These are phyloP conservation scores for Bothrops jararaca DNA, from an alignment of 2,113 vertebrate species.

Conservation along the genomic window DNA sequence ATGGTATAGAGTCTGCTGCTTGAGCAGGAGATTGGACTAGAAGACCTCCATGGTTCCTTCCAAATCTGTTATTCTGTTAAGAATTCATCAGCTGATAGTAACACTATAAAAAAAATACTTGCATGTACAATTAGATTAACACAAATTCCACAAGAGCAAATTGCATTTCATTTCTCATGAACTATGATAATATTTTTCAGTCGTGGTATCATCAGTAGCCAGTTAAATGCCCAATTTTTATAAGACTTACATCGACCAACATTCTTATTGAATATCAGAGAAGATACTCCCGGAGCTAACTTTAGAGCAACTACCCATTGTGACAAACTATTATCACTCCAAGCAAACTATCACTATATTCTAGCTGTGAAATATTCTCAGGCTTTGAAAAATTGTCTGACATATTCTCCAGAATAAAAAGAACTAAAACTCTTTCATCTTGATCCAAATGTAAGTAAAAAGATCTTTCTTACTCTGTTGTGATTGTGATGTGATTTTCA, in stretches of 20 bases:
- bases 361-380: neutral
- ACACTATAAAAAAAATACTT: neutral
- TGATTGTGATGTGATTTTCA: neutral
- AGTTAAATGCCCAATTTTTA: neutral
- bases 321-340: neutral
- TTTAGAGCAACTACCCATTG: neutral
- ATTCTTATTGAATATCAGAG: neutral
- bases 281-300: neutral
- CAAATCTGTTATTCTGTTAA: neutral
- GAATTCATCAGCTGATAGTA: neutral
- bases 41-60: neutral
- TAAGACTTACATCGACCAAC: neutral
- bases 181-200: neutral
- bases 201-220: neutral
- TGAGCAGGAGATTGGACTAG: neutral
- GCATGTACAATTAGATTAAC: neutral
- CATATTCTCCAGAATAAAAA: too few species aligned
- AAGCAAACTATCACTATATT: neutral
- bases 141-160: neutral
- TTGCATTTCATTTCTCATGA: neutral
- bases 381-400: neutral
- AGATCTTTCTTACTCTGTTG: neutral
- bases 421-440: neutral
- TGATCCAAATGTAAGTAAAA: too few species aligned
- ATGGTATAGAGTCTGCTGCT: neutral